These are phyloP conservation scores for Drosophila pectinifera DNA, from an alignment of 1,140 invertebrate species.

Conservation along the genomic window DNA sequence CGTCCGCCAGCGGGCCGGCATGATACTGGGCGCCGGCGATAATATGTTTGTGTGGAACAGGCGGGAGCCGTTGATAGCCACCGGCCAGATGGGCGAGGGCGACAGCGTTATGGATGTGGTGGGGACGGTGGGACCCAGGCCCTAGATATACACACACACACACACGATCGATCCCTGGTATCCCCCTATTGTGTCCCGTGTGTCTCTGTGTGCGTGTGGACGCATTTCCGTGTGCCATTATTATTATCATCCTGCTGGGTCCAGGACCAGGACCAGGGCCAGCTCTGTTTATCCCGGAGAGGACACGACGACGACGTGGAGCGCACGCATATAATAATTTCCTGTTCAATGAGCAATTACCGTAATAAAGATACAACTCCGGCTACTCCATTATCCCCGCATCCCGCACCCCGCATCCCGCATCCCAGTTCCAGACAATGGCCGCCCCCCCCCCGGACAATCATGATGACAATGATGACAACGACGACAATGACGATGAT, in stretches of 20 bases:
- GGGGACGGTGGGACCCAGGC: neutral
- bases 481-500: conserved; percentile 13
- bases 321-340: conserved; percentile 79
- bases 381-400: conserved; percentile 65
- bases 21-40: conserved; percentile 60
- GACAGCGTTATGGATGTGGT: conserved; percentile 12
- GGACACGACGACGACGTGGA: conserved; percentile 8
- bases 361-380: conserved; percentile 76
- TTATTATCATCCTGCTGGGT: conserved; percentile 7
- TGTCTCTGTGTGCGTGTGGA: neutral
- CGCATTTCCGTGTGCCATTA: conserved; percentile 27
- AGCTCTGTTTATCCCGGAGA: conserved; percentile 16
- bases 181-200: neutral
- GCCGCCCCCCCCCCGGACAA: neutral
- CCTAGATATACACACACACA: neutral
- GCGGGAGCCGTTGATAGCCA: conserved; percentile 5
- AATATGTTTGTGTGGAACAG: conserved; percentile 49
- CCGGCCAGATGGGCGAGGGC: conserved; percentile 44
- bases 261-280: conserved; percentile 5
- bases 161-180: conserved; percentile 2
- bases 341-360: conserved; percentile 83
- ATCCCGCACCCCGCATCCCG: too few relatives aligned
- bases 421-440: conserved; percentile 26
- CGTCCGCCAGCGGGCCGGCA: conserved; percentile 32
- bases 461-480: conserved; percentile 16